These are phyloP conservation scores for Harpalus rubripes DNA, from an alignment of 2,888 invertebrate species.

Conservation along the genomic window DNA sequence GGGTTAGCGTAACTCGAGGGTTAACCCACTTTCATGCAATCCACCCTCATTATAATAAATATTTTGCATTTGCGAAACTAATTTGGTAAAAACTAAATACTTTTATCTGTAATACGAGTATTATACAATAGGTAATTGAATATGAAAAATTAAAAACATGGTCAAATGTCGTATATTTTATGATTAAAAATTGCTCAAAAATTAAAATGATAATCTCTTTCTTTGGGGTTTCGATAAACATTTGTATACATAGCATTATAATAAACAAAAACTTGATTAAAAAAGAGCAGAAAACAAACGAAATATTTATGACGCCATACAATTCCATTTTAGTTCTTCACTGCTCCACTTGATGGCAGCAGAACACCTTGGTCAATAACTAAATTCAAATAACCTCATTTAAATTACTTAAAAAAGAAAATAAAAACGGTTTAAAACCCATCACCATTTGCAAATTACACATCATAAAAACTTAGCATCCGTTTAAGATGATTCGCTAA, in stretches of 20 bases:
- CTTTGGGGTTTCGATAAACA: neutral
- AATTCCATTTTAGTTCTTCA: neutral
- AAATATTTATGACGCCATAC: too few species aligned
- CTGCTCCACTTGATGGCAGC: neutral
- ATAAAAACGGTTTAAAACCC: conserved; percentile 43
- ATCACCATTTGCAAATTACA: conserved; percentile 62
- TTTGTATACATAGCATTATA: neutral
- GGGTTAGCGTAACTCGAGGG: too few species aligned
- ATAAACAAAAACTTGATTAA: neutral
- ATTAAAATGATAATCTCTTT: too few species aligned
- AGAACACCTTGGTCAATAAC: conserved; percentile 10
- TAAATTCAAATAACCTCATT: conserved; percentile 38
- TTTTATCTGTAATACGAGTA: too few species aligned
- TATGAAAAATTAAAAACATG: too few species aligned
- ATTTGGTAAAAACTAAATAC: too few species aligned
- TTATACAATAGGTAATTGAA: too few species aligned
- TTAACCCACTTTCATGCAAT: too few species aligned
- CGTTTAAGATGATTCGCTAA: conserved; percentile 54
- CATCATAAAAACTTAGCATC: conserved; percentile 55
- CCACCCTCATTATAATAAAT: too few species aligned
- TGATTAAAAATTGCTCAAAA: too few species aligned
- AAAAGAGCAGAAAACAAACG: neutral
- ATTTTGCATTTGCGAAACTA: too few species aligned
- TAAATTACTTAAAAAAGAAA: conserved; percentile 42
- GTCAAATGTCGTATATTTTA: too few species aligned